Conservation (phyloP, 2,113 vertebrate genomes). For the Nestor notabilis region DNA sequence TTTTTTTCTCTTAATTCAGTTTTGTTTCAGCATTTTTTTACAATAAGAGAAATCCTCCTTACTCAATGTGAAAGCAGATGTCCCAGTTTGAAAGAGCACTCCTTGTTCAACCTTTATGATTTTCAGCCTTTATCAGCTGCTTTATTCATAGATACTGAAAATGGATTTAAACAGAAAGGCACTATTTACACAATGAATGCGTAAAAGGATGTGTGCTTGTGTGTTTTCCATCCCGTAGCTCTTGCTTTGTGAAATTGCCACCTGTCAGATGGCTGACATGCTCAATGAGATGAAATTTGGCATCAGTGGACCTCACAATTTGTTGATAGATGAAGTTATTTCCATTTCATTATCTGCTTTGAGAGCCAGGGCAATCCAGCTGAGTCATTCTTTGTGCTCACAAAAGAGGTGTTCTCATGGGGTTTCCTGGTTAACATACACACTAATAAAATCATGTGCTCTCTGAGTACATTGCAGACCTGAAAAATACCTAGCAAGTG, state of each 20-base stretch:
- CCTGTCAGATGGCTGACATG: constrained; percentile 56
- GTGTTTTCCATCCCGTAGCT: constrained; percentile 2
- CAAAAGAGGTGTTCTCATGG: background rate
- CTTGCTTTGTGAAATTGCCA: constrained; percentile 42
- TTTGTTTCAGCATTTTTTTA: background rate
- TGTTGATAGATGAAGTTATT: constrained; percentile 47
- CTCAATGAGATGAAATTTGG: constrained; percentile 48
- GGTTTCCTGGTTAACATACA: background rate
- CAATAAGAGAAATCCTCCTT: background rate
- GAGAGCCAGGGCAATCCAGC: background rate
- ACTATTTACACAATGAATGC: constrained; percentile 11
- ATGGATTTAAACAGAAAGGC: constrained; percentile 32
- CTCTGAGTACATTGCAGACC: background rate
- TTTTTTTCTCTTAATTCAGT: background rate
- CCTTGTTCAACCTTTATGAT: constrained; percentile 30
- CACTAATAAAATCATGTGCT: background rate
- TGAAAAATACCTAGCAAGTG: background rate
- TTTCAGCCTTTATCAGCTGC: constrained; percentile 21
- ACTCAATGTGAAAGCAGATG: background rate
- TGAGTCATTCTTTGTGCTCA: constrained; percentile 8
- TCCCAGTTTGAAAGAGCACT: constrained; percentile 6
- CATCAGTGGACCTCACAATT: background rate
- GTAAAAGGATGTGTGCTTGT: constrained; percentile 34
- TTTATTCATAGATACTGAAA: constrained; percentile 32
- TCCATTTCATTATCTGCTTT: constrained; percentile 20